phyloP scores from a whole-genome alignment of 2,888 invertebrate genomes.

The Phyllotreta cruciferae region DNA sequence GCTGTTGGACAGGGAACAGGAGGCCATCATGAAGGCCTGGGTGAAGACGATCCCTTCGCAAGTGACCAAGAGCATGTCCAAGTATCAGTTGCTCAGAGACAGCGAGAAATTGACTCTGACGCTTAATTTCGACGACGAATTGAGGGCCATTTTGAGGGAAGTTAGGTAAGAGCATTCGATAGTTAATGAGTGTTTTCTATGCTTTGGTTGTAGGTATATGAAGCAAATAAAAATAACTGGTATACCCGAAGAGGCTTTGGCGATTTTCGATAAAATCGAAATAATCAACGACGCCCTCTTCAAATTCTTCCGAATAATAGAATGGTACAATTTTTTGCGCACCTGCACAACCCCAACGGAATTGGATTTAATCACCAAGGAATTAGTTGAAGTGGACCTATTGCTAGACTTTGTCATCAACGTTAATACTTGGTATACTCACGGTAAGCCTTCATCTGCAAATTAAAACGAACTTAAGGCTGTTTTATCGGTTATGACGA shows the following conservation, averaged over 20 bases:
- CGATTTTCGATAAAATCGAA: slow-evolving; percentile 73
- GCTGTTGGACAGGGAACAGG: slow-evolving; percentile 69
- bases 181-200: background rate
- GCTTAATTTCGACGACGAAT: slow-evolving; percentile 73
- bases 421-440: slow-evolving; percentile 80
- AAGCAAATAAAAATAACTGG: slow-evolving; percentile 66
- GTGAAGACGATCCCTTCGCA: slow-evolving; percentile 68
- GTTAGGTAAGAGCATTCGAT: slow-evolving; percentile 61
- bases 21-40: slow-evolving; percentile 75
- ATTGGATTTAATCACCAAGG: slow-evolving; percentile 76
- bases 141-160: slow-evolving; percentile 79
- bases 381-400: slow-evolving; percentile 77
- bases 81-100: slow-evolving; percentile 67
- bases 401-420: slow-evolving; percentile 73
- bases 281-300: slow-evolving; percentile 64
- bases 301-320: slow-evolving; percentile 66
- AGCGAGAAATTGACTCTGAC: slow-evolving; percentile 59
- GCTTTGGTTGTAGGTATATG: slow-evolving; percentile 58
- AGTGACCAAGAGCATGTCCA: slow-evolving; percentile 68
- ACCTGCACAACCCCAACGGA: slow-evolving; percentile 78
- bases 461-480: no score
- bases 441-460: slow-evolving; percentile 73
- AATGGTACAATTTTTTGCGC: slow-evolving; percentile 85
- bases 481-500: no score
- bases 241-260: slow-evolving; percentile 67